Evolutionary conservation across 1,140 invertebrate species (phyloP).

Genomic region (Ylistrum balloti): DNA sequence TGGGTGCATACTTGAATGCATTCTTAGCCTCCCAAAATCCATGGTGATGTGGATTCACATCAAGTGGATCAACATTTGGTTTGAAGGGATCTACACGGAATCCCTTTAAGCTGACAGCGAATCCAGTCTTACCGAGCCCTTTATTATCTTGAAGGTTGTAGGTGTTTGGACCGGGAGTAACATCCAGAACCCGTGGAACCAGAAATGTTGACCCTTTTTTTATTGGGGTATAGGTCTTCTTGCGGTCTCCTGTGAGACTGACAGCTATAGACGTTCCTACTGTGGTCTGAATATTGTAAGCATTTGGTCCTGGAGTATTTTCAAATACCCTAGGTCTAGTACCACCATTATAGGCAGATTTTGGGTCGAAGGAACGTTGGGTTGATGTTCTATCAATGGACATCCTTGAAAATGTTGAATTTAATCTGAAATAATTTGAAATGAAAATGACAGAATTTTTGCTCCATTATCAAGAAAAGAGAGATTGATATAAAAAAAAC

Average conservation of each 20-base stretch:
- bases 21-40: conserved; percentile 27
- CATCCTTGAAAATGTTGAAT: background rate
- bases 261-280: conserved; percentile 59
- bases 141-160: conserved; percentile 48
- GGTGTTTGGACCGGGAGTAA: conserved; percentile 51
- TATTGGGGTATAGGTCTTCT: conserved; percentile 60
- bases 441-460: background rate
- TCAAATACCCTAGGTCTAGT: conserved; percentile 46
- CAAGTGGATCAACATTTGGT: conserved; percentile 21
- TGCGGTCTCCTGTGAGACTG: conserved; percentile 63
- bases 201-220: conserved; percentile 57
- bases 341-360: background rate
- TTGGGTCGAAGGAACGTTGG: background rate
- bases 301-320: conserved; percentile 64
- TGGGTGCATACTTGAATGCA: conserved; percentile 18
- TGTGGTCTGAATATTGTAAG: conserved; percentile 62
- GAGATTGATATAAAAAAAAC: background rate
- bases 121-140: background rate
- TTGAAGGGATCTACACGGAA: conserved; percentile 19
- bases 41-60: background rate
- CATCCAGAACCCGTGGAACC: conserved; percentile 53
- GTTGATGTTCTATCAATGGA: background rate
- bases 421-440: conserved; percentile 9
- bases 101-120: conserved; percentile 5
- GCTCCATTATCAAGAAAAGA: background rate